Conservation (phyloP, 2,888 invertebrate genomes). For the Elegia similella region DNA sequence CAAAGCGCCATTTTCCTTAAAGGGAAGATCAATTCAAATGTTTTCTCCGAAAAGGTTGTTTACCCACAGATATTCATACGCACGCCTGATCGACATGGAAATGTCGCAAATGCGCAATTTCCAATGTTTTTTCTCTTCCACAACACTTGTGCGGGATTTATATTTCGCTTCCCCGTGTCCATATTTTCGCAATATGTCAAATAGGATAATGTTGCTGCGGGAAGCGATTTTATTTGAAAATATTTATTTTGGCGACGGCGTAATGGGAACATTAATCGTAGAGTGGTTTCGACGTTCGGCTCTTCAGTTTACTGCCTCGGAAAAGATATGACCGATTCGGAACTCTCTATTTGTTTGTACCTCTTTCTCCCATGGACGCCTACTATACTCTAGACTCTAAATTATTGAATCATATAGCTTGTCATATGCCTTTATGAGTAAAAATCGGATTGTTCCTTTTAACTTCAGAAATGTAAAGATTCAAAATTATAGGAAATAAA, state of each 20-base stretch:
- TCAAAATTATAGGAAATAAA: too few species aligned
- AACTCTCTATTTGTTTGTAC: neutral
- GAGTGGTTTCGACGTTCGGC: constrained; percentile 43
- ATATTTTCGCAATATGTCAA: constrained; percentile 33
- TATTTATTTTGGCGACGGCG: constrained; percentile 41
- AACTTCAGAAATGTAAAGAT: too few species aligned
- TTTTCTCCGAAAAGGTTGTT: neutral
- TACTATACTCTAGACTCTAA: too few species aligned
- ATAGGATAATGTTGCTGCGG: constrained; percentile 24
- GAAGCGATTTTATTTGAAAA: constrained; percentile 43
- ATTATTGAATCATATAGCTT: too few species aligned
- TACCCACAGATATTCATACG: neutral
- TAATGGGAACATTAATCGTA: constrained; percentile 59
- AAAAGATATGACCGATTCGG: neutral
- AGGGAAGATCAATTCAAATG: neutral
- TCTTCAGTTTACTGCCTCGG: constrained; percentile 27
- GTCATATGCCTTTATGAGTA: too few species aligned
- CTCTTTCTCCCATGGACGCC: too few species aligned
- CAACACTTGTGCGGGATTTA: constrained; percentile 6
- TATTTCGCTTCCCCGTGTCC: constrained; percentile 21
- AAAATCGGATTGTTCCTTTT: too few species aligned
- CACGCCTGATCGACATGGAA: neutral
- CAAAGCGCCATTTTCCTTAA: too few species aligned
- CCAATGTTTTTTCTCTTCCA: neutral
- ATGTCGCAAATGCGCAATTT: neutral